Evolutionary conservation across 2,888 invertebrate genomes (phyloP).

Genomic region (Seira musarum): DNA sequence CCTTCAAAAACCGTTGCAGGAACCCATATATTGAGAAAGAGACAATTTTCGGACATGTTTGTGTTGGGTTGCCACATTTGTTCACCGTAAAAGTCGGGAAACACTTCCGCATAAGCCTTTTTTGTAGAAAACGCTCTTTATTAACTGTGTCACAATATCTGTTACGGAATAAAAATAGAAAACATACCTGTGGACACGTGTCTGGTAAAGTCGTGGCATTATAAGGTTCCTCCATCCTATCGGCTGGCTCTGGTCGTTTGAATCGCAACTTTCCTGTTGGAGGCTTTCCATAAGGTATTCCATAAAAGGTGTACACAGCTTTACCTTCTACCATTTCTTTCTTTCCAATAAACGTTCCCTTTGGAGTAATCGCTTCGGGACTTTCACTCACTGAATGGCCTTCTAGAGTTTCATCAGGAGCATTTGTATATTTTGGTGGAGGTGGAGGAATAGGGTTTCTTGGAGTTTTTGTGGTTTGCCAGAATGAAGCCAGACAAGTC

Average conservation of each 20-base stretch:
- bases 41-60: constrained; percentile 60
- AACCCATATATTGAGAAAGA: constrained; percentile 63
- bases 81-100: constrained; percentile 53
- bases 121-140: neutral
- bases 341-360: constrained; percentile 33
- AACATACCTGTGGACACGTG: constrained; percentile 74
- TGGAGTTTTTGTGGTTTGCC: neutral
- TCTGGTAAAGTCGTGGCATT: constrained; percentile 88
- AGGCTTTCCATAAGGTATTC: constrained; percentile 92
- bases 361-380: constrained; percentile 35
- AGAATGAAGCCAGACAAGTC: constrained; percentile 9
- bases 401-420: no score
- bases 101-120: constrained; percentile 28
- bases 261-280: constrained; percentile 86
- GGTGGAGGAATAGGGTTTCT: no score
- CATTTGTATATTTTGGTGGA: constrained; percentile 14
- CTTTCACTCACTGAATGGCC: neutral
- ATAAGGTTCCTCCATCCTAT: constrained; percentile 85
- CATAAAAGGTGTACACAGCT: constrained; percentile 89
- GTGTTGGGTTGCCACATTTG: constrained; percentile 56
- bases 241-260: constrained; percentile 86
- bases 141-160: neutral
- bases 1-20: constrained; percentile 51
- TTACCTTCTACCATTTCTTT: constrained; percentile 71
- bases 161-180: neutral